Base-by-base conservation (phyloP, 2,113 vertebrate species). In the Narcine bancroftii region DNA sequence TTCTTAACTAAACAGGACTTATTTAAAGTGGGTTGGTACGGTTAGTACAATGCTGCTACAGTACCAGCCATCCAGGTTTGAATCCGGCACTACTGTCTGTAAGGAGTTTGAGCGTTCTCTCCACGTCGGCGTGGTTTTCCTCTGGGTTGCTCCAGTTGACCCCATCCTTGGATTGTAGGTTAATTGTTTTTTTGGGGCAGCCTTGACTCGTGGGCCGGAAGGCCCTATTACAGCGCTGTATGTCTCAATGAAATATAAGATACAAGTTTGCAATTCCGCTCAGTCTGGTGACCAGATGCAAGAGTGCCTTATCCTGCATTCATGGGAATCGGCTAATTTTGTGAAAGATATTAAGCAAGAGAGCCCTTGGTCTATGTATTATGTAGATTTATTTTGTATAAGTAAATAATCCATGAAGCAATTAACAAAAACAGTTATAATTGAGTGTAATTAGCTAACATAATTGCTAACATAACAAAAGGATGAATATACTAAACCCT, bases 371-470 rank as follows among this genome's bases (percentile, higher is more conserved):
- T 33, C 81, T 87, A 53, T 83, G 47, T 63, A 87, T 60, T 87
- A n/a, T 39, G 81, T 7, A 9, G 81, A 53, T 60, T 87, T 13
- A 60, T 60, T 60, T 87, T 60, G 81, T 21, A n/a, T 60, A 53
- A 87, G 81, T 87, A 60, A 36, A 87, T 87, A 36, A 36, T 87
- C 53, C 33, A 36, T 56, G 33, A 63, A 87, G 50, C 81, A 87
- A 87, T 60, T 87, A 87, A 60, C 53, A 87, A 36, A 60, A 87
- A 60, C 81, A 87, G 53, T 60, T 60, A 87, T 87, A 60, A 83
- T 60, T 87, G 81, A 56, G n/a, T 87, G n/a, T 63, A 87, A 87
- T 87, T 60, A 87, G 81, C 79, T 36, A 60, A 63, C 81, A 63
- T 87, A 87, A 87, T 87, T 87, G 36, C 53, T n/a, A 39, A 60